phyloP scores from a whole-genome alignment of 2,797 vertebrate species.

The Mallotus villosus region DNA sequence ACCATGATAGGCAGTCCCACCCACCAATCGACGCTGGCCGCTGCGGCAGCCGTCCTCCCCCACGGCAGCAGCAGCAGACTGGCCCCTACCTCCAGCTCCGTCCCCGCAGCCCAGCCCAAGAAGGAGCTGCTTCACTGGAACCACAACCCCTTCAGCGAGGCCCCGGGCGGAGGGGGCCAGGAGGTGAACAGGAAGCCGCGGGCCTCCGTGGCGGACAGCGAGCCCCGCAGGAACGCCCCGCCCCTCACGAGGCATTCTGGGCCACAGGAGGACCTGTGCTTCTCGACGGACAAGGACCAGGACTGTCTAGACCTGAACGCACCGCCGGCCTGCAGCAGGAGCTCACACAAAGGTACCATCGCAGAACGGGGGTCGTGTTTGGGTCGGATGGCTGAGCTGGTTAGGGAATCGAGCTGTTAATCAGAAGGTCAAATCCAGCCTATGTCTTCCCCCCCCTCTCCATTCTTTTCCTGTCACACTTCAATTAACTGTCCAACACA shows the following conservation, averaged over 20 bases:
- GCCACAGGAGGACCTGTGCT: constrained; percentile 78
- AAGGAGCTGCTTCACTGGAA: constrained; percentile 74
- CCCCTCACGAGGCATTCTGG: constrained; percentile 77
- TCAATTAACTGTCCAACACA: too few species aligned
- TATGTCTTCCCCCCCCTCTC: not conserved
- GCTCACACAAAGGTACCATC: constrained; percentile 56
- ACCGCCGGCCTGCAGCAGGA: constrained; percentile 46
- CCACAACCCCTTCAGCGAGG: constrained; percentile 77
- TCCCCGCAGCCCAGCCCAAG: constrained; percentile 55
- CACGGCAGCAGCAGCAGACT: constrained; percentile 34
- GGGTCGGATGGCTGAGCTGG: too few species aligned
- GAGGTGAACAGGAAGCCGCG: constrained; percentile 65
- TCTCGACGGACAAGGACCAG: constrained; percentile 79
- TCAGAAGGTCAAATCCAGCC: too few species aligned
- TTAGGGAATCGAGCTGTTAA: too few species aligned
- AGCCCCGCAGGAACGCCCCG: constrained; percentile 70
- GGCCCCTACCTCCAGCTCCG: constrained; percentile 31
- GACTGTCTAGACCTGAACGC: constrained; percentile 71
- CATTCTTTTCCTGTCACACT: not conserved
- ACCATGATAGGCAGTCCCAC: constrained; percentile 82
- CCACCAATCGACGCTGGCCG: constrained; percentile 69
- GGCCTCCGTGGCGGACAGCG: constrained; percentile 59
- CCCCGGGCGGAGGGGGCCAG: constrained; percentile 40
- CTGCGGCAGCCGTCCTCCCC: constrained; percentile 40
- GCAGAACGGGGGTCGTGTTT: too few species aligned